Conservation (phyloP, 1,140 invertebrate genomes). For the Lucilia sericata region DNA sequence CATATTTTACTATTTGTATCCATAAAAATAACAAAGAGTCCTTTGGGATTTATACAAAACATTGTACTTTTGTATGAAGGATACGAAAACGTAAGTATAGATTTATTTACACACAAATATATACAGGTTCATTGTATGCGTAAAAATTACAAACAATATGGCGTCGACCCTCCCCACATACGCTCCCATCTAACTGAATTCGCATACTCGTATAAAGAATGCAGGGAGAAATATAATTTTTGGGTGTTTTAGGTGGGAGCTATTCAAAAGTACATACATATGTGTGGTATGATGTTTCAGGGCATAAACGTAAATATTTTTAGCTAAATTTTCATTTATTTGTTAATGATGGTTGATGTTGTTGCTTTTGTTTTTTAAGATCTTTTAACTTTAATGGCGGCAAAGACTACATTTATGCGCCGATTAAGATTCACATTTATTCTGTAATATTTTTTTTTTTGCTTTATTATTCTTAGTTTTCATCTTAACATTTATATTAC, state of each 20-base stretch:
- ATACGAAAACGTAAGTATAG: neutral
- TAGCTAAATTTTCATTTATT: neutral
- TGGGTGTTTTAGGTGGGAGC: no score
- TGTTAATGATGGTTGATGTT: neutral
- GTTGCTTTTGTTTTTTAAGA: neutral
- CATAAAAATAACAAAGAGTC: slow-evolving; percentile 34
- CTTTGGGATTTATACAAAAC: slow-evolving; percentile 32
- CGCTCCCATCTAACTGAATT: neutral
- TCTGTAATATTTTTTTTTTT: slow-evolving; percentile 1
- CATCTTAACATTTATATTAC: neutral
- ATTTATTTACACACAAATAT: neutral
- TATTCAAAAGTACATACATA: no score
- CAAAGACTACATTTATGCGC: slow-evolving; percentile 40
- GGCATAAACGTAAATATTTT: neutral
- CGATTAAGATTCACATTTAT: slow-evolving; percentile 32
- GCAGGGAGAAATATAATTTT: no score
- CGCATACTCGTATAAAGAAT: neutral
- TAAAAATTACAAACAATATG: slow-evolving; percentile 8
- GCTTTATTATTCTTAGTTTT: slow-evolving; percentile 8
- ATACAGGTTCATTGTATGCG: neutral
- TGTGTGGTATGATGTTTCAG: no score
- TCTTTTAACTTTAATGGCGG: slow-evolving; percentile 17
- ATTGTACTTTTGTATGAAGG: neutral
- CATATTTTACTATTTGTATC: no score
- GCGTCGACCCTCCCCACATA: neutral